Conservation (phyloP, 2,113 vertebrate species). For the Myrmophylax atrothorax region DNA sequence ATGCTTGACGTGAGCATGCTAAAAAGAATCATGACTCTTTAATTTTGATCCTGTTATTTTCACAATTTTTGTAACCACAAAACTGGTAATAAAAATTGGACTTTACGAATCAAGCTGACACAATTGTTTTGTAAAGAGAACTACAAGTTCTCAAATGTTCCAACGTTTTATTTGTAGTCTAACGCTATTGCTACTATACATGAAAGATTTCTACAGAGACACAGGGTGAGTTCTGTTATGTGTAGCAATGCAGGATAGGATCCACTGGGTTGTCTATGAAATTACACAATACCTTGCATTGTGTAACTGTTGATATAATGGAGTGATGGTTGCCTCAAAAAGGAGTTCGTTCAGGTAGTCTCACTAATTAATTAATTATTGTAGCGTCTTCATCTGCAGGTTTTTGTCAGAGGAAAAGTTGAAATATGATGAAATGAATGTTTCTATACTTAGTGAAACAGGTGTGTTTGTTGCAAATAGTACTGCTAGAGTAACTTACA, state of each 20-base stretch:
- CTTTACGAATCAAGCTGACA: neutral
- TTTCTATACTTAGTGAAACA: neutral
- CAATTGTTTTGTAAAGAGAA: neutral
- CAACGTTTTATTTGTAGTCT: neutral
- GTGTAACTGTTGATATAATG: neutral
- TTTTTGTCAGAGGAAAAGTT: neutral
- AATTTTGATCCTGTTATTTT: neutral
- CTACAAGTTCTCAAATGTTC: neutral
- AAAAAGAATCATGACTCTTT: neutral
- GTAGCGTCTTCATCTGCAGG: neutral
- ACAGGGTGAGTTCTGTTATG: neutral
- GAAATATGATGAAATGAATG: neutral
- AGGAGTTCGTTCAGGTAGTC: neutral
- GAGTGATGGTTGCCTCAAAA: neutral
- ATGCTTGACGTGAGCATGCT: neutral
- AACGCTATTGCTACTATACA: neutral
- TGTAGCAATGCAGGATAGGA: neutral
- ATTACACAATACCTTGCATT: neutral
- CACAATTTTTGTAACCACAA: neutral
- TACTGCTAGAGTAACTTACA: neutral
- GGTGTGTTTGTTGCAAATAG: neutral
- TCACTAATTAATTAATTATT: neutral
- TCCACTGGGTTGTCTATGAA: neutral
- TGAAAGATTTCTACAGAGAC: neutral
- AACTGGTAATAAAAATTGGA: neutral